Percentiles rank a stretch among this genome's conserved stretches.
These are phyloP conservation scores for Cataglyphis rosenhaueri DNA, from an alignment of 2,888 invertebrate genomes.

Conservation along the genomic window DNA sequence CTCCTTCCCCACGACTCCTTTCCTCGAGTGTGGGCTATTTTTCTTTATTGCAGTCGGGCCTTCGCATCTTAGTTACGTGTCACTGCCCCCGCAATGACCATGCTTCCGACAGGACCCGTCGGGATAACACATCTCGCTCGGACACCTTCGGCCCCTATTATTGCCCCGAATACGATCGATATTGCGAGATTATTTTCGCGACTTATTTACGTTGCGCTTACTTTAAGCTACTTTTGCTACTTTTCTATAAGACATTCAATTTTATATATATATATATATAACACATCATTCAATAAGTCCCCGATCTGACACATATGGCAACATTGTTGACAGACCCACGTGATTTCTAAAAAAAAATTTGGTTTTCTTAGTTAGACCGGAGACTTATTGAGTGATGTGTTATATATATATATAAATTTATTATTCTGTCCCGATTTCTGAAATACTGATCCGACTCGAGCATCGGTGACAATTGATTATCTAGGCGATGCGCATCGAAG, in stretches of 20 bases:
- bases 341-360: too few species aligned
- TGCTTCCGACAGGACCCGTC: slow-evolving; percentile 55
- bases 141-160: slow-evolving; percentile 45
- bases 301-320: too few species aligned
- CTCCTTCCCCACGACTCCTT: slow-evolving; percentile 20
- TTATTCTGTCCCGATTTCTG: background rate
- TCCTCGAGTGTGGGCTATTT: slow-evolving; percentile 62
- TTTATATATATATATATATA: background rate
- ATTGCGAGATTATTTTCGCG: slow-evolving; percentile 11
- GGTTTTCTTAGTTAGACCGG: too few species aligned
- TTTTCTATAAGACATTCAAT: background rate
- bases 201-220: background rate
- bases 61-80: slow-evolving; percentile 75
- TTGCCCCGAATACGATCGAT: slow-evolving; percentile 8
- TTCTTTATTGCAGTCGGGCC: slow-evolving; percentile 60
- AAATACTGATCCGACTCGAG: slow-evolving; percentile 7
- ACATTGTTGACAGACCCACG: too few species aligned
- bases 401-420: too few species aligned
- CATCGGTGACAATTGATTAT: slow-evolving; percentile 16
- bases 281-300: too few species aligned
- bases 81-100: slow-evolving; percentile 68
- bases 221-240: background rate
- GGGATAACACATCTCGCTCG: slow-evolving; percentile 46
- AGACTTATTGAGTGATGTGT: too few species aligned
- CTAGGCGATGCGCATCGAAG: slow-evolving; percentile 10